Evolutionary conservation across 2,797 vertebrate genomes (phyloP).

Genomic region (Cyclopterus lumpus): DNA sequence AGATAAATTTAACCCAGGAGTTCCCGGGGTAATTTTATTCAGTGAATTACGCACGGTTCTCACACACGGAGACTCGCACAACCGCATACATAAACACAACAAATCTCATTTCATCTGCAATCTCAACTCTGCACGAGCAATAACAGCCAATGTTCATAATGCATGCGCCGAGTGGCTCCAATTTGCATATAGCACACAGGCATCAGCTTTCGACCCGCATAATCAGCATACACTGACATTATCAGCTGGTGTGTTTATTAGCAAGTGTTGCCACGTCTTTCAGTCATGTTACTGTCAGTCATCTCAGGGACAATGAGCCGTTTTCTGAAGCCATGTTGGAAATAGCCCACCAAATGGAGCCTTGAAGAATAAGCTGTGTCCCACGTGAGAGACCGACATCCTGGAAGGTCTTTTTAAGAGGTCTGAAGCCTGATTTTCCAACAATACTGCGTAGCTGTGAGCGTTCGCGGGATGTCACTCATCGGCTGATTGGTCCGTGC

Average conservation of each 20-base stretch:
- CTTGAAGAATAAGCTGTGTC: slow-evolving; percentile 3
- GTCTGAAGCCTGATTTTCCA: too few relatives aligned
- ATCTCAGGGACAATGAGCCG: slow-evolving; percentile 18
- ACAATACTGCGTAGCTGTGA: too few relatives aligned
- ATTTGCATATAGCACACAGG: slow-evolving; percentile 48
- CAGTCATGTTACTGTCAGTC: slow-evolving; percentile 35
- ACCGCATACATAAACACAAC: slow-evolving; percentile 42
- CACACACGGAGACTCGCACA: slow-evolving; percentile 16
- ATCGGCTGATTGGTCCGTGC: neutral
- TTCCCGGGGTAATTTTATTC: slow-evolving; percentile 49
- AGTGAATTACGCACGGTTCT: slow-evolving; percentile 47
- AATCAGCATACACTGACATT: slow-evolving; percentile 49
- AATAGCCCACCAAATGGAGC: slow-evolving; percentile 9
- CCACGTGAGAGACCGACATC: neutral
- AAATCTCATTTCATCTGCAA: slow-evolving; percentile 61
- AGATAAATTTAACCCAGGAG: slow-evolving; percentile 60
- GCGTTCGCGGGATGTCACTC: neutral
- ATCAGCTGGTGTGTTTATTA: slow-evolving; percentile 46
- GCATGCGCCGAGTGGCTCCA: slow-evolving; percentile 39
- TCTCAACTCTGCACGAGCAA: slow-evolving; percentile 35
- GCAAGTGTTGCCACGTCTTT: slow-evolving; percentile 40
- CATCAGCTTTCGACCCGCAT: slow-evolving; percentile 44
- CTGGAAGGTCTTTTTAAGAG: neutral
- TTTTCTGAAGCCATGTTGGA: slow-evolving; percentile 7
- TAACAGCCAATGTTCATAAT: slow-evolving; percentile 41